Conservation (phyloP, 1,140 invertebrate species). For the Diorhabda sublineata region DNA sequence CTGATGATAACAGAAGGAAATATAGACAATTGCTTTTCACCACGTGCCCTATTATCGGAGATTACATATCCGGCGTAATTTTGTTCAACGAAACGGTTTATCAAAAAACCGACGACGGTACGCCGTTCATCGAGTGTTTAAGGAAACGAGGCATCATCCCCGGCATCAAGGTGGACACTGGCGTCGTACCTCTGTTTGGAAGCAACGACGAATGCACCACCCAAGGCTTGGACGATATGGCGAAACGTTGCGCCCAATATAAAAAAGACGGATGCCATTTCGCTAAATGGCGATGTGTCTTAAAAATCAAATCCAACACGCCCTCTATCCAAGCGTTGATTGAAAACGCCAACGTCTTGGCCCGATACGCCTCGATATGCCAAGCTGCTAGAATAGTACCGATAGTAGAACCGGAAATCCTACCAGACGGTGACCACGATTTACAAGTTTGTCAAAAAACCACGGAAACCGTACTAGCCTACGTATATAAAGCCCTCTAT, state of each 20-base stretch:
- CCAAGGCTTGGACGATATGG: conserved; percentile 94
- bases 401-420: conserved; percentile 92
- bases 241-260: conserved; percentile 92
- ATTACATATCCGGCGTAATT: conserved; percentile 87
- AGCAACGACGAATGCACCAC: conserved; percentile 93
- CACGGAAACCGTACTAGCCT: conserved; percentile 91
- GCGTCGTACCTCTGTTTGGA: conserved; percentile 83
- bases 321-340: conserved; percentile 86
- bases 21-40: conserved; percentile 91
- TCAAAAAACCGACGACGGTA: conserved; percentile 87
- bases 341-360: conserved; percentile 93
- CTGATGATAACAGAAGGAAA: conserved; percentile 81
- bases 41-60: conserved; percentile 64
- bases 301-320: conserved; percentile 88
- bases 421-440: conserved; percentile 89
- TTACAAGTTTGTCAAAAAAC: conserved; percentile 84
- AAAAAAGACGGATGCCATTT: conserved; percentile 98
- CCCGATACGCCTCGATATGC: conserved; percentile 93
- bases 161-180: conserved; percentile 91
- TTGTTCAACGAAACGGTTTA: conserved; percentile 98
- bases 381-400: conserved; percentile 95
- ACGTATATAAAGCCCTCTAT: conserved; percentile 89
- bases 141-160: conserved; percentile 84
- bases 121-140: conserved; percentile 74
- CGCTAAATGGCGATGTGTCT: conserved; percentile 96